Evolutionary conservation across 2,113 vertebrate genomes (phyloP), one percentile per base, ranked within the genome.

Genomic region (Anguilla japonica): DNA sequence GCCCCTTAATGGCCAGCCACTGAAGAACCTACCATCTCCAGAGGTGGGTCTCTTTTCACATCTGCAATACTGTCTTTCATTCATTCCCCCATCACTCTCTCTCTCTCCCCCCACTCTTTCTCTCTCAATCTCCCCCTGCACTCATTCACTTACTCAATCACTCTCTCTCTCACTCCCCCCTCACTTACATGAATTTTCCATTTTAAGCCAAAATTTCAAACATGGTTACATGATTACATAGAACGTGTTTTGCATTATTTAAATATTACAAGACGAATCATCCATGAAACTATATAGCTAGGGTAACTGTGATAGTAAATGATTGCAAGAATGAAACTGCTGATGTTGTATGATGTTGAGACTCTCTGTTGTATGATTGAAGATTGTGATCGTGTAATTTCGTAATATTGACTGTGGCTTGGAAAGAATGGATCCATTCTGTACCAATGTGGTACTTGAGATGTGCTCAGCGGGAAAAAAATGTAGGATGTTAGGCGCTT

Each of bases 11-110:
- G 90, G 91, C 20, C 92, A 94, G 53, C 87, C 91, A 0, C 92
- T 93, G 0, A 90, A 92, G 0, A 43, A 94, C 7, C 95, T 99
- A 87, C 98, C 98, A 0, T 99, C 98, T 83, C 98, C 98, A 0
- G 97, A 99, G 96, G 98, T 99, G 91, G 92, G 22, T 26, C 15
- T 75, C 67, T 71, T 22, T 20, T 84, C 79, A 81, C 85, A 40
- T 20, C 39, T 46, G 56, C 16, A 46, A 41, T 8, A 80, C 11
- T 29, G 34, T 75, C 67, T 82, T 9, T 9, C 46, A 26, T 9
- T 9, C 46, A 20, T 26, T 34, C 22, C 0, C 16, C 63, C 34
- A 2, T 40, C 26, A 16, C 14, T 3, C 14, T 29, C 40, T 15
- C 5, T 81, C 53, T 81, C 43, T 26, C 22, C 20, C 29, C 18